Evolutionary conservation across 2,888 invertebrate species (phyloP), one percentile per base, ranked within the genome.

Genomic region (Archaeoteleia sp.): DNA sequence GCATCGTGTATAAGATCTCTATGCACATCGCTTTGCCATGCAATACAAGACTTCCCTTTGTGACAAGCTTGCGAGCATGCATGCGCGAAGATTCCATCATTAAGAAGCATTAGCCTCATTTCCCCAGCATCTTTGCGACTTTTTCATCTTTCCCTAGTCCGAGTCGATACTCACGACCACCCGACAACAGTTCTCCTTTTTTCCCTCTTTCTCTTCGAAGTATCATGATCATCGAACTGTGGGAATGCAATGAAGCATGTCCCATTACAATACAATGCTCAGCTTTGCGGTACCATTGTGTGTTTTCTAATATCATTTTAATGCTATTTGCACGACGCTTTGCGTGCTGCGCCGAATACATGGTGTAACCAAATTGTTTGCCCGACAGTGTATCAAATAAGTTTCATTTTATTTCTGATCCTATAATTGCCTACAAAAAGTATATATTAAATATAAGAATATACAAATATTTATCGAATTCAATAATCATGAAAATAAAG

Each of bases 31-130:
- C 30, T 10, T 10, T 10, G 10, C 9, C 30, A 6, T 10, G 30
- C 9, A 30, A 20, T 5, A 30, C 10, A 30, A 30, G 30, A 30
- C 30, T 10, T 10, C 10, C 10, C 10, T 10, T 30, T 30, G 30
- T 30, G 1, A 6, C 30, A 8, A 30, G 10, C 20, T 20, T 5
- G 20, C 20, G 20, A 20, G 20, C 30, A 9, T 30, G 10, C 57
- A 57, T 45, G 72, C 72, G 70, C 67, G 69, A 73, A 78, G 77
- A 80, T 80, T 77, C 77, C 77, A 78, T 80, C 79, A 74, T 77
- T 76, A 72, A 67, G 43, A 75, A 67, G 72, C 75, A 74, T 77
- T 78, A 78, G 73, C 74, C 78, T 74, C 73, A 67, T 73, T 70
- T 75, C 69, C 68, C 66, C 46, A 17, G 45, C 57, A 20, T 46